Evolutionary conservation across 2,797 vertebrate species (phyloP).

Genomic region (Siniperca undulata): DNA sequence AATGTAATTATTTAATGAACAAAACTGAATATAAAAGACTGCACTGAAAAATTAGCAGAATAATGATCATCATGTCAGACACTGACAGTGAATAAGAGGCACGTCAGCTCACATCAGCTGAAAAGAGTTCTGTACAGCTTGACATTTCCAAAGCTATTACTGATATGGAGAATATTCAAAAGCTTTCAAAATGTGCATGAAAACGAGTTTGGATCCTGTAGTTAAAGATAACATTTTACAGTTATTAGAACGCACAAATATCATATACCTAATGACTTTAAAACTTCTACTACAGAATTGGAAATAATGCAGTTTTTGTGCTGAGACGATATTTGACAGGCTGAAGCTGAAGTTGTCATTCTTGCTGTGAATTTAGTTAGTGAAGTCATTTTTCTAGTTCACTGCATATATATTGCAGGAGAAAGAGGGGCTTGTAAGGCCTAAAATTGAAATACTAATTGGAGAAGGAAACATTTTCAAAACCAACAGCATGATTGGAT

Average conservation of each 20-base stretch:
- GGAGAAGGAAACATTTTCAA: slow-evolving; percentile 1
- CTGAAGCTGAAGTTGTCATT: slow-evolving; percentile 8
- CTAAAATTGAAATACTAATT: slow-evolving; percentile 11
- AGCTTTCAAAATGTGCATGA: background rate
- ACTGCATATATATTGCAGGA: background rate
- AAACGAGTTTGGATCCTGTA: slow-evolving; percentile 1
- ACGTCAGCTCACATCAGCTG: background rate
- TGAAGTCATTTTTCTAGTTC: background rate
- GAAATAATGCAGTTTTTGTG: background rate
- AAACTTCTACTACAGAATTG: background rate
- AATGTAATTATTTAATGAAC: background rate
- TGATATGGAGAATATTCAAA: background rate
- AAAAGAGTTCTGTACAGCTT: background rate
- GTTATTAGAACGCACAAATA: background rate
- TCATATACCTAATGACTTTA: background rate
- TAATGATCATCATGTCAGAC: background rate
- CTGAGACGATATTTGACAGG: background rate
- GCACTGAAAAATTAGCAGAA: background rate
- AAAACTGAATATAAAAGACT: background rate
- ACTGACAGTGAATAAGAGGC: background rate
- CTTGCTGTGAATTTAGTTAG: background rate
- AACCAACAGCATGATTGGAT: background rate
- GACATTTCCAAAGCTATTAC: background rate
- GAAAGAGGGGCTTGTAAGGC: background rate
- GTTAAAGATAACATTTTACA: slow-evolving; percentile 6